A percentile compares a stretch with the other conserved stretches of the same genome.
Conservation (phyloP, 2,797 vertebrate genomes). For the Rhabdomys pumilio region DNA sequence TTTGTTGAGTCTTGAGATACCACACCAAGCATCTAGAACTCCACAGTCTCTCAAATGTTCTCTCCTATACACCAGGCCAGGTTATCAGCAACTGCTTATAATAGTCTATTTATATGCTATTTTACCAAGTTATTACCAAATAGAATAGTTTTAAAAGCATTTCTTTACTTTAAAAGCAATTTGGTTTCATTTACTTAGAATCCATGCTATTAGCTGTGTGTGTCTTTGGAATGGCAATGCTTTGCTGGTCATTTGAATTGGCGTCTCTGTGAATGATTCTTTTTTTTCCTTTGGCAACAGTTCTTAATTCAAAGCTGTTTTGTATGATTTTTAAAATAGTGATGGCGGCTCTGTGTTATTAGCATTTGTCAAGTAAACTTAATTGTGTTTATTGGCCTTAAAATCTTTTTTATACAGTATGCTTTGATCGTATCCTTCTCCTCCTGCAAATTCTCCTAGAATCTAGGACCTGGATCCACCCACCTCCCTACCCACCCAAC, state of each 20-base stretch:
- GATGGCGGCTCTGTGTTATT: neutral
- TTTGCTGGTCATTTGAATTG: neutral
- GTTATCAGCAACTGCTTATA: neutral
- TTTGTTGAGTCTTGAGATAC: neutral
- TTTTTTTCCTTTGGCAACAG: neutral
- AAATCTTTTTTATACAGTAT: neutral
- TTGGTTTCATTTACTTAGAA: rapidly evolving
- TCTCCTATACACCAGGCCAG: neutral
- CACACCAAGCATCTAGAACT: neutral
- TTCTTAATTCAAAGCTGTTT: neutral
- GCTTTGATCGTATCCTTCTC: neutral
- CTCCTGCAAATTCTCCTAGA: neutral
- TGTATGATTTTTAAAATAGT: neutral
- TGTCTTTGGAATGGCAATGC: neutral
- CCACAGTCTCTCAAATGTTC: rapidly evolving
- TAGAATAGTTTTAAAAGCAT: neutral
- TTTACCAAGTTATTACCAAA: neutral
- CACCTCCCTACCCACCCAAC: neutral
- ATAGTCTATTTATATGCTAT: too few species aligned
- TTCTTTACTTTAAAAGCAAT: neutral
- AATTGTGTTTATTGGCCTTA: neutral
- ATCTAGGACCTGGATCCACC: neutral
- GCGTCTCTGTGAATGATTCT: neutral
- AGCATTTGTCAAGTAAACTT: neutral
- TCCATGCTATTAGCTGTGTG: rapidly evolving